phyloP scores from a whole-genome alignment of 2,888 invertebrate species.

The Volucella inanis region DNA sequence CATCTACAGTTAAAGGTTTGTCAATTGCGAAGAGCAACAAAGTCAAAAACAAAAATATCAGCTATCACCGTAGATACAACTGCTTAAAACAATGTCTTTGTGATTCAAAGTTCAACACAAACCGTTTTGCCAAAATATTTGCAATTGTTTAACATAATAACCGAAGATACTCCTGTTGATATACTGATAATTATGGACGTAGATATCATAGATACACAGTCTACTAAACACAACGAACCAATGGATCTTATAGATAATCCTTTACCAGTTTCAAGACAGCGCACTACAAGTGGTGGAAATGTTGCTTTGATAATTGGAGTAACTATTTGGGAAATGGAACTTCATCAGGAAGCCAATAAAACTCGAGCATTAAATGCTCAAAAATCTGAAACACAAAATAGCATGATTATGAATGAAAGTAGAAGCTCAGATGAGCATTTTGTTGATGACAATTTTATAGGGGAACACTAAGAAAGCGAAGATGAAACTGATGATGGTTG shows the following conservation, averaged over 20 bases:
- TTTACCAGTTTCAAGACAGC: not conserved
- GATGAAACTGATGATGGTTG: slow-evolving; percentile 75
- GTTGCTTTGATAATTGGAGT: slow-evolving; percentile 79
- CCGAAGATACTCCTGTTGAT: slow-evolving; percentile 86
- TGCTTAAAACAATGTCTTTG: slow-evolving; percentile 75
- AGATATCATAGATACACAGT: slow-evolving; percentile 73
- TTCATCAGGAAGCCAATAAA: slow-evolving; percentile 83
- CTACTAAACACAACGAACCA: slow-evolving; percentile 49
- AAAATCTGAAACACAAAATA: slow-evolving; percentile 46
- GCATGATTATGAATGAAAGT: slow-evolving; percentile 41
- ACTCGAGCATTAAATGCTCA: slow-evolving; percentile 68
- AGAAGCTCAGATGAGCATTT: slow-evolving; percentile 60
- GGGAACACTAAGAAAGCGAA: slow-evolving; percentile 69
- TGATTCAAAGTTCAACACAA: slow-evolving; percentile 71
- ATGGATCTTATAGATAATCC: slow-evolving; percentile 44
- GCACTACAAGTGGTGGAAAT: slow-evolving; percentile 21
- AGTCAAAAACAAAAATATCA: slow-evolving; percentile 55
- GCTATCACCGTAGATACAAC: slow-evolving; percentile 38
- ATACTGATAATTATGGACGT: slow-evolving; percentile 82
- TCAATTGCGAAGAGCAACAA: slow-evolving; percentile 66
- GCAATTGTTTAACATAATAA: slow-evolving; percentile 81
- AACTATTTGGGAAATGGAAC: slow-evolving; percentile 86
- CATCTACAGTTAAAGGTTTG: slow-evolving; percentile 51
- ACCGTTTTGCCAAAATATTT: slow-evolving; percentile 50
- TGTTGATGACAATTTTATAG: slow-evolving; percentile 72